Conservation (phyloP, 2,797 vertebrate species). For the Aphelocoma californica region DNA sequence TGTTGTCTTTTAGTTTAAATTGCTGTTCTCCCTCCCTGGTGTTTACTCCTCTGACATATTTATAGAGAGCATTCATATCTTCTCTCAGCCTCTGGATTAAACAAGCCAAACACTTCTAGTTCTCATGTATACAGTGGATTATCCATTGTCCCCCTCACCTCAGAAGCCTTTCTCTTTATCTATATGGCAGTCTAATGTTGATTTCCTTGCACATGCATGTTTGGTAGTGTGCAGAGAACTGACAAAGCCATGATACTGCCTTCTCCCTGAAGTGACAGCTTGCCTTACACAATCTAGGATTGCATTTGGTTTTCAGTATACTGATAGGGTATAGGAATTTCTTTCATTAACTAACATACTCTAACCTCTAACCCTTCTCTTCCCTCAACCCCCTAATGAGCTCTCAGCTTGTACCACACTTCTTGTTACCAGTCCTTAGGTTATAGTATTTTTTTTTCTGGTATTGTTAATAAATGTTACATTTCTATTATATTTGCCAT, state of each 20-base stretch:
- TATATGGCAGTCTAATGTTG: neutral
- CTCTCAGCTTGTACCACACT: neutral
- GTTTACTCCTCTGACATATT: slow-evolving; percentile 10
- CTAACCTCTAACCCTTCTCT: neutral
- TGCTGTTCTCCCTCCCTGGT: neutral
- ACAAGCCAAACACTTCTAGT: neutral
- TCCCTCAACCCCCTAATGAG: neutral
- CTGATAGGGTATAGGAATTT: neutral
- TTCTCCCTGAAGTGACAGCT: neutral
- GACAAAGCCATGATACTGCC: neutral
- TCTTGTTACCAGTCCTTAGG: neutral
- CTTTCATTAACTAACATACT: neutral
- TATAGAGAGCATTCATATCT: neutral
- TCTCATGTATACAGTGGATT: neutral
- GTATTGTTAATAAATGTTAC: neutral
- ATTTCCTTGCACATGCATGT: neutral
- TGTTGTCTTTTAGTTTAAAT: slow-evolving; percentile 20
- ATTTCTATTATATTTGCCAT: neutral
- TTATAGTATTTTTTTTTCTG: neutral
- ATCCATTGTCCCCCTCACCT: neutral
- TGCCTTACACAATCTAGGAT: neutral
- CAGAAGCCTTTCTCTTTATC: neutral
- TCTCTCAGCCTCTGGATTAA: neutral
- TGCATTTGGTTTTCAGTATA: neutral
- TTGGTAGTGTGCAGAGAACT: neutral